Base-by-base conservation (phyloP, 1,140 invertebrate species). In the Oryctes rhinoceros region DNA sequence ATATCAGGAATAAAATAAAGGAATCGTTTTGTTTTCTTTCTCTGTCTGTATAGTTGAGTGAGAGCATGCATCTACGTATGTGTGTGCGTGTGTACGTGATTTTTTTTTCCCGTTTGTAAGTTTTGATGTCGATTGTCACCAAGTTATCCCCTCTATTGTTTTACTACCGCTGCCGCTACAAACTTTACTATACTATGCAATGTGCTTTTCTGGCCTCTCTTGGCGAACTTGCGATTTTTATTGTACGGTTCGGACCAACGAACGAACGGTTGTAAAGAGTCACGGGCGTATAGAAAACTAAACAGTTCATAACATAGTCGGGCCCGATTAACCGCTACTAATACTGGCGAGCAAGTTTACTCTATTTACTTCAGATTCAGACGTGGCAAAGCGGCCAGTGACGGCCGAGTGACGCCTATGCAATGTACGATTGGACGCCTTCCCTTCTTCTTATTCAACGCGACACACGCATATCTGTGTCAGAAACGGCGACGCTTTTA, bases 361-460 rank as follows among this genome's bases (percentile, higher is more conserved):
- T 83, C 81, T 81, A 84, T 80, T 83, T 81, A 78, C 83, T 83
- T 85, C 75, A 37, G 65, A 59, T 59, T 59, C 53, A 59, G 53
- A 85, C 84, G 84, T 85, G 84, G 84, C 83, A 84, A 84, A 83
- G 82, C 81, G 79, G 80, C 79, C 79, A n/a, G 53, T 79, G 80
- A 80, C 78, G 18, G 53, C 24, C 65, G 9, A 76, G 80, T 81
- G 78, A 81, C 80, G 65, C 24, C 75, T 77, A 76, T 47, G 75
- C 75, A 76, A 71, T 76, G 75, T 15, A 76, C 75, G 37, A 48
- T 48, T 74, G 67, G 75, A 76, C 75, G 44, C 44, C 83, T 77
- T 71, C 65, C 65, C 65, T 71, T 71, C 65, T 71, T 71, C 65
- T 71, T 71, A 71, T 71, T 30, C 24, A 35, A 81, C 81, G 81